These are phyloP conservation scores for Zoanthus gigantus DNA, from an alignment of 92 coral and sea anemone species.

Conservation along the genomic window DNA sequence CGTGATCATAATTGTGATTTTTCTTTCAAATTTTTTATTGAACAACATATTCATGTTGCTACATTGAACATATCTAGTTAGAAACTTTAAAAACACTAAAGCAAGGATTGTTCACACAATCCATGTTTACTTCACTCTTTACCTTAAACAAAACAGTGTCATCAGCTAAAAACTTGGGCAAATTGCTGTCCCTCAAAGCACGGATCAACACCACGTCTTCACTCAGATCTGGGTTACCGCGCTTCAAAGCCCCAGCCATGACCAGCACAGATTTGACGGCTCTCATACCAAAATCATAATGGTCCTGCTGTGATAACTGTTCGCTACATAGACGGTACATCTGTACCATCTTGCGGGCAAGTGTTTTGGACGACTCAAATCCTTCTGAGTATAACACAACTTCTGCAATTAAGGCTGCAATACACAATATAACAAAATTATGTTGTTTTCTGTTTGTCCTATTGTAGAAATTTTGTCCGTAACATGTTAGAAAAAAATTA, in stretches of 20 bases:
- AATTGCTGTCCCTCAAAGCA: constrained; percentile 94
- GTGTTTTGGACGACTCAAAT: constrained; percentile 96
- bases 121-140: not conserved
- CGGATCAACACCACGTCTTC: constrained; percentile 97
- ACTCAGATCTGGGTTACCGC: constrained; percentile 95
- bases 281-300: constrained; percentile 99
- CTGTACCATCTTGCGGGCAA: constrained; percentile 99
- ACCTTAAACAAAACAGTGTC: constrained; percentile 96
- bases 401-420: constrained; percentile 94
- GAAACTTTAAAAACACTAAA: not conserved
- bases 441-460: not conserved
- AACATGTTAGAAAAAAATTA: too few species aligned
- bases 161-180: constrained; percentile 97
- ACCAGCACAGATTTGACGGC: constrained; percentile 99
- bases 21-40: not conserved
- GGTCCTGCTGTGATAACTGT: constrained; percentile 98
- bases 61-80: not conserved
- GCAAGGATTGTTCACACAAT: not conserved
- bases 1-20: not conserved
- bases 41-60: not conserved
- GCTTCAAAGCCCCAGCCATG: constrained; percentile 99
- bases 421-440: not conserved
- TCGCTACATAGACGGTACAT: constrained; percentile 98
- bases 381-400: constrained; percentile 99
- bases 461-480: too few species aligned